Base-by-base conservation (phyloP, 1,140 invertebrate genomes). In the Aphis craccivora region DNA sequence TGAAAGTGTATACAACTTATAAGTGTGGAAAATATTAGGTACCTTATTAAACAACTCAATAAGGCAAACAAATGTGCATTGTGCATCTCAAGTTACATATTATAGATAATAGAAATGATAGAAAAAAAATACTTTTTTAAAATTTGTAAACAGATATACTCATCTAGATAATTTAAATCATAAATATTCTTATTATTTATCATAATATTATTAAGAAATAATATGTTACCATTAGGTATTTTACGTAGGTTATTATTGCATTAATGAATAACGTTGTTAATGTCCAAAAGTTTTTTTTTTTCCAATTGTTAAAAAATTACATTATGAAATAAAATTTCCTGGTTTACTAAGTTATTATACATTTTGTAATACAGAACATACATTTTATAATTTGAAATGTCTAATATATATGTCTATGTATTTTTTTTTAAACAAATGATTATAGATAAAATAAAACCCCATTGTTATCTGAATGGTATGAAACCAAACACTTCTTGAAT, bases 391-490 rank as follows among this genome's bases (percentile, higher is more conserved):
- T 30, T 67, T 67, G 1, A 67, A 67, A 76, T 76, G 14, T 76
- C 14, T n/a, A 76, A 76, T 76, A 35, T 0, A 76, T 35, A 76
- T 18, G 30, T n/a, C n/a, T 6, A 76, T 76, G 60, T 11, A n/a
- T 76, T 76, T 76, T n/a, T 76, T 76, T 76, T 76, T n/a, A 76
- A 76, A 76, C 30, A 76, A 35, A 76, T 76, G 60, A 76, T 76
- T n/a, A 76, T 76, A 76, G 60, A 76, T 76, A 76, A 76, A 76
- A n/a, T 76, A 76, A 76, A 76, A 76, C n/a, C 11, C 60, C 60
- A 76, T 76, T 76, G 60, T 76, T 67, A n/a, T n/a, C n/a, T n/a
- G n/a, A n/a, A n/a, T n/a, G n/a, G n/a, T n/a, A 67, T 67, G 30
- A 14, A 67, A 30, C 25, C 30, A n/a, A 67, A n/a, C 30, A 67